Evolutionary conservation across 2,113 vertebrate species (phyloP).

Genomic region (Glaucomys volans): DNA sequence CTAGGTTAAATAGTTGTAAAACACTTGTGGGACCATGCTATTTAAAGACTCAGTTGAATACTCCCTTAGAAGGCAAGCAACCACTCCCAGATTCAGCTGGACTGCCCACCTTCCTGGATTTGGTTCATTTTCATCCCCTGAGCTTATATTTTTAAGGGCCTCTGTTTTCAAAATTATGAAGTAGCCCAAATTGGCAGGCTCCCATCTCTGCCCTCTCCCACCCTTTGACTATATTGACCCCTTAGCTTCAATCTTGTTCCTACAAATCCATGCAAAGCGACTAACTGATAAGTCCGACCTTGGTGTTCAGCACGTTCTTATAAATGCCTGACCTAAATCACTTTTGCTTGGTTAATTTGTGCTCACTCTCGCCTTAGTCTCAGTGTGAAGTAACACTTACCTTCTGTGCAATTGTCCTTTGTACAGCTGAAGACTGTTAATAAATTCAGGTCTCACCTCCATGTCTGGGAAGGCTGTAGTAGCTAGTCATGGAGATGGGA

Average conservation of each 20-base stretch:
- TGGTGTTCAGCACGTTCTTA: slow-evolving; percentile 33
- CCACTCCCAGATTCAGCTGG: background rate
- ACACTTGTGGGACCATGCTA: background rate
- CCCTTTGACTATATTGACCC: background rate
- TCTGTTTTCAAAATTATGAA: background rate
- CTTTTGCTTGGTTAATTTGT: slow-evolving; percentile 63
- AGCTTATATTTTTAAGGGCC: slow-evolving; percentile 35
- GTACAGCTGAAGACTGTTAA: slow-evolving; percentile 81
- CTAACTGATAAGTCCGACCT: background rate
- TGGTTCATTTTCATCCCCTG: background rate
- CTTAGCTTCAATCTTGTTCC: slow-evolving; percentile 35
- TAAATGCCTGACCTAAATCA: slow-evolving; percentile 61
- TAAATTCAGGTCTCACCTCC: slow-evolving; percentile 83
- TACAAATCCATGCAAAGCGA: slow-evolving; percentile 11
- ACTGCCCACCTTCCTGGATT: background rate
- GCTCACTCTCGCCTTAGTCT: slow-evolving; percentile 72
- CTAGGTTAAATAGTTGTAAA: slow-evolving; percentile 49
- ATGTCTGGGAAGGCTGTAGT: slow-evolving; percentile 58
- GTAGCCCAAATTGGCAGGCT: background rate
- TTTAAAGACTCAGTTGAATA: slow-evolving; percentile 15
- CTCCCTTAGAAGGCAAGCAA: background rate
- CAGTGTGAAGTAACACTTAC: slow-evolving; percentile 67
- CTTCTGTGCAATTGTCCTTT: slow-evolving; percentile 74
- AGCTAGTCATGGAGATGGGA: slow-evolving; percentile 75
- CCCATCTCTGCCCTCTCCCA: background rate